Evolutionary conservation across 2,113 vertebrate species (phyloP).

Genomic region (Syngnathus scovelli): DNA sequence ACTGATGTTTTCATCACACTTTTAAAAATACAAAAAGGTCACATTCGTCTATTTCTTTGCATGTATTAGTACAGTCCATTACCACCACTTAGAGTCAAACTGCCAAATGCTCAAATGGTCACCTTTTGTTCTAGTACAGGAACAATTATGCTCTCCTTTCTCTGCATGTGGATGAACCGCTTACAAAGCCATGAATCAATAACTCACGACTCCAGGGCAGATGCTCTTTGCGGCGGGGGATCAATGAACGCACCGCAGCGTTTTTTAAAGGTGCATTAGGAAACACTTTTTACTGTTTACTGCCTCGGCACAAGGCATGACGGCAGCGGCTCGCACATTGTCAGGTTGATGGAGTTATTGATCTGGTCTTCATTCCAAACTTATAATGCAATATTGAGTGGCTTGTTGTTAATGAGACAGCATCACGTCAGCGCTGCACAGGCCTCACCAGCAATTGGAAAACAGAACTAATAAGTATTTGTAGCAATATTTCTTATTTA

Average conservation of each 20-base stretch:
- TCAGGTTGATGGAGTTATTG: slow-evolving; percentile 18
- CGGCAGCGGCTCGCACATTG: slow-evolving; percentile 7
- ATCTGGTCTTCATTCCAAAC: slow-evolving; percentile 3
- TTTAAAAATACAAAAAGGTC: too few relatives aligned
- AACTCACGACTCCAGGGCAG: slow-evolving; percentile 5
- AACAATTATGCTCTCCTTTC: background rate
- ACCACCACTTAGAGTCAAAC: too few relatives aligned
- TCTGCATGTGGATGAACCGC: slow-evolving; percentile 3
- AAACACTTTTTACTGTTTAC: slow-evolving; percentile 10
- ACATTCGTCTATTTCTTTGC: too few relatives aligned
- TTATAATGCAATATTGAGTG: background rate
- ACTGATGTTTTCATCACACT: too few relatives aligned
- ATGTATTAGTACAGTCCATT: too few relatives aligned
- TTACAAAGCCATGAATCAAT: slow-evolving; percentile 16
- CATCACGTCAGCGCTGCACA: background rate
- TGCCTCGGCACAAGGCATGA: background rate
- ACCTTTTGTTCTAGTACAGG: too few relatives aligned
- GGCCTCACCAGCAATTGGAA: background rate
- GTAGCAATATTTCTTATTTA: background rate
- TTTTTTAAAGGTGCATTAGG: slow-evolving; percentile 43
- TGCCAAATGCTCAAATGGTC: too few relatives aligned
- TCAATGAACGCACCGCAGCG: slow-evolving; percentile 28
- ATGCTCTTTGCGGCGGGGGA: slow-evolving; percentile 15
- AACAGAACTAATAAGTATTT: background rate
- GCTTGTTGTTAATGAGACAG: background rate